Base-by-base conservation (phyloP, 2,888 invertebrate genomes). In the Agrochola lychnidis region DNA sequence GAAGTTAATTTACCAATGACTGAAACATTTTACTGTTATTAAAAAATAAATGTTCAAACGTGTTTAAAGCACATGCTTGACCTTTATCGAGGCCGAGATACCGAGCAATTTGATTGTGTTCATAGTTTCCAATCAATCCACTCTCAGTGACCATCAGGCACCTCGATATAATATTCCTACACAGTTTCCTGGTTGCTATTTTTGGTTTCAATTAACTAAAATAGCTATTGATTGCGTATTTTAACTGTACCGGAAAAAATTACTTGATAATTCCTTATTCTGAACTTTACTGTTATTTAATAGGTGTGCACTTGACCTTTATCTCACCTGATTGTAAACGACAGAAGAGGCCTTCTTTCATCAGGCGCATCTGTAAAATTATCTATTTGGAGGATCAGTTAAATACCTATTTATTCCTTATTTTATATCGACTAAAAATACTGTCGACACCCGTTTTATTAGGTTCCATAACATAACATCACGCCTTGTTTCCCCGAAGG, bases 161-260 rank as follows among this genome's bases (percentile, higher is more conserved):
- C 16, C 22, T 16, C 9, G 25, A 30, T 68, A 45, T 62, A 78
- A 61, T 64, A 22, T 69, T 22, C 12, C 25, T 66, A 62, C 16
- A 70, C 62, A 61, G 67, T 78, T 89, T 89, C 89, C 86, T 82
- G 75, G 57, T 83, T 57, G 51, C 40, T 79, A 73, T 73, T 78
- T 79, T 81, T 57, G 48, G n/a, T 30, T 69, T 16, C 67, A 73
- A 73, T 80, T 70, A 57, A 68, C 36, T 61, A 48, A 59, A 53
- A 57, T 70, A 61, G 19, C 48, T 19, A 59, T 76, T 19, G 16
- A 25, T 51, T 42, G 2, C 19, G 45, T 63, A 63, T 62, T 72
- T 48, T 66, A 45, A 30, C 0, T 30, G 42, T 42, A n/a, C 56
- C n/a, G n/a, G 22, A 19, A 51, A 48, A 36, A 16, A 1, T 16